A percentile compares a stretch with the other conserved stretches of the same genome.
These are phyloP conservation scores for Styela plicata DNA, from an alignment of 23 tunicate genomes.

Conservation along the genomic window DNA sequence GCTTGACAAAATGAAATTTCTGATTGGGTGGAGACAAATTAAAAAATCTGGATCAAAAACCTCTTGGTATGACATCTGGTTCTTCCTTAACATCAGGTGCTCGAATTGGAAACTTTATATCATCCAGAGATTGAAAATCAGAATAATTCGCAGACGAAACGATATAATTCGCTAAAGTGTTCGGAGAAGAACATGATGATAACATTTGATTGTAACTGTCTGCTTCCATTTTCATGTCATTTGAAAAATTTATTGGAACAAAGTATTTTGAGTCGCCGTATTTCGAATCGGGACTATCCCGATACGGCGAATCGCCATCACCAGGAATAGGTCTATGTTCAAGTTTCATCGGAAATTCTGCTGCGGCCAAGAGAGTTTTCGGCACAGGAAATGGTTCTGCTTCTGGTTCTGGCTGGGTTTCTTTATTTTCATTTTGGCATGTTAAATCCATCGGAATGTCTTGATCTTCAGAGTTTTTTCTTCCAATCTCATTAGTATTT, in stretches of 20 bases:
- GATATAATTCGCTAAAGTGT: conserved; percentile 19
- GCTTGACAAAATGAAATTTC: too few species aligned
- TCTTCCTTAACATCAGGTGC: conserved; percentile 48
- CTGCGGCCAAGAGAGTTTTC: background rate
- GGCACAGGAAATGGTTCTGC: background rate
- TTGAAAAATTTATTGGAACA: conserved; percentile 9
- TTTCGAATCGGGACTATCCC: conserved; percentile 19
- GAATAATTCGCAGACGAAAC: conserved; percentile 10
- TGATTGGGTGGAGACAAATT: too few species aligned
- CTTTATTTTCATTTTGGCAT: background rate
- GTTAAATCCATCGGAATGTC: conserved; percentile 65
- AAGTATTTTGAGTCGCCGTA: background rate
- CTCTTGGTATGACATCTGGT: conserved; percentile 57
- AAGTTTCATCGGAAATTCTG: background rate
- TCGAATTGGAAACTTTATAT: conserved; percentile 19
- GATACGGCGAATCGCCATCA: background rate
- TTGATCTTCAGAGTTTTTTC: conserved; percentile 21
- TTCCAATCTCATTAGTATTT: background rate
- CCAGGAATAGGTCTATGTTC: background rate
- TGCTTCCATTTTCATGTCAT: background rate
- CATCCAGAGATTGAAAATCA: conserved; percentile 20
- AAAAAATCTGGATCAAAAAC: conserved; percentile 23
- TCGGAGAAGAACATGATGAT: conserved; percentile 27
- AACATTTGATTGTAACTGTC: conserved; percentile 17
- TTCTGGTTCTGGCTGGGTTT: background rate